phyloP scores from a whole-genome alignment of 2,888 invertebrate species.

The Drosophila suboccidentalis region DNA sequence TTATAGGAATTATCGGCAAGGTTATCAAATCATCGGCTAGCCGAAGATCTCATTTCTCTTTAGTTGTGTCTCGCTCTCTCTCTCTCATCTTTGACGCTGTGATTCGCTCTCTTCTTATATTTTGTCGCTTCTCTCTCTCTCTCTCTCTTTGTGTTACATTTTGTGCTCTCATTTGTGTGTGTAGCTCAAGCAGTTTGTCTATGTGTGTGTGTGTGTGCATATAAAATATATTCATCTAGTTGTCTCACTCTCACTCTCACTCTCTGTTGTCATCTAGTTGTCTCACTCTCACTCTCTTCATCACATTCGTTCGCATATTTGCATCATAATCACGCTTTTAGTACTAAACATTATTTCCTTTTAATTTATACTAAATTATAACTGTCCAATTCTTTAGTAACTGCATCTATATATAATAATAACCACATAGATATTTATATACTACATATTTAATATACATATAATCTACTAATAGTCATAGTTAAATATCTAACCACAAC shows the following conservation, averaged over 20 bases:
- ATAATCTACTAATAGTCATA: constrained; percentile 42
- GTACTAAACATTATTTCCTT: constrained; percentile 14
- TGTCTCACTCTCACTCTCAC: constrained; percentile 6
- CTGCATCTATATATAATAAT: constrained; percentile 28
- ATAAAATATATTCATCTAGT: constrained; percentile 9
- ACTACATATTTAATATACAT: constrained; percentile 7
- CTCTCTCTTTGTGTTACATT: constrained; percentile 17
- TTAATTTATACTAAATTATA: constrained; percentile 30
- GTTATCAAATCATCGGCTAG: constrained; percentile 12
- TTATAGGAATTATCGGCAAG: constrained; percentile 3
- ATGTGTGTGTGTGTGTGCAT: constrained; percentile 21
- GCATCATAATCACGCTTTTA: constrained; percentile 21
- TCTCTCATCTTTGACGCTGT: constrained; percentile 5
- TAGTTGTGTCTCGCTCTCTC: not conserved
- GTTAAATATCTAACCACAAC: constrained; percentile 17
- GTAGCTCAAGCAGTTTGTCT: constrained; percentile 23
- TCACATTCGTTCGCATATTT: constrained; percentile 3
- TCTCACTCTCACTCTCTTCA: not conserved
- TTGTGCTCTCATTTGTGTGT: constrained; percentile 21
- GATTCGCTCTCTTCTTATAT: constrained; percentile 5
- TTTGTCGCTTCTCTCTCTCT: not conserved
- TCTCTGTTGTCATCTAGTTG: not conserved
- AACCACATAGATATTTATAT: constrained; percentile 10
- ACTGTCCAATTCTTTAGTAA: constrained; percentile 23
- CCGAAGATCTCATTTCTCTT: constrained; percentile 4